A percentile compares a stretch with the other conserved stretches of the same genome.
Evolutionary conservation across 2,113 vertebrate species (phyloP).

Genomic region (Oncorhynchus kisutch): DNA sequence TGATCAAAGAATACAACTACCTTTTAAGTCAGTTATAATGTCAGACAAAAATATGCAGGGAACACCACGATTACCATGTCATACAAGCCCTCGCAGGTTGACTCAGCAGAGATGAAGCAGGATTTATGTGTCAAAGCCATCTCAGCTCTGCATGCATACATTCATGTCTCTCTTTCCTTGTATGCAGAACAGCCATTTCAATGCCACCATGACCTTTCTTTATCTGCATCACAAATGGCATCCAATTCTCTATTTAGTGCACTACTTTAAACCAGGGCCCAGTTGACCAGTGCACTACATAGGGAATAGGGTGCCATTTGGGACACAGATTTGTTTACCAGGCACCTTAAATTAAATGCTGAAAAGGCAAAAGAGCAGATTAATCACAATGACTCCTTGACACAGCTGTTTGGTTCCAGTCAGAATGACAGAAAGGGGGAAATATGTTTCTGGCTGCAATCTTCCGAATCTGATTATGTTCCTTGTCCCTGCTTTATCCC

Average conservation of each 20-base stretch:
- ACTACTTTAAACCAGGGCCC: no score
- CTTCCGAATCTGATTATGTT: slow-evolving; percentile 50
- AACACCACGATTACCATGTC: slow-evolving; percentile 33
- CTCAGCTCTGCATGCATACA: slow-evolving; percentile 4
- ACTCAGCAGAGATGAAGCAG: neutral
- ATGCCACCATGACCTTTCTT: slow-evolving; percentile 31
- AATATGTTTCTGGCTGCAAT: slow-evolving; percentile 37
- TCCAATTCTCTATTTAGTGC: no score
- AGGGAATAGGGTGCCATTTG: no score
- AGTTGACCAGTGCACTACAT: no score
- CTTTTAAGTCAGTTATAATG: slow-evolving; percentile 26
- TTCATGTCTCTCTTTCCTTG: slow-evolving; percentile 2
- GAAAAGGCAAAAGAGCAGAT: slow-evolving; percentile 42
- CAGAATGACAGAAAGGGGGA: slow-evolving; percentile 32
- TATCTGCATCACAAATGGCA: no score
- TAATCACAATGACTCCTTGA: slow-evolving; percentile 33
- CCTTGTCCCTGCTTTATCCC: slow-evolving; percentile 21
- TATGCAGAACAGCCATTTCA: slow-evolving; percentile 22
- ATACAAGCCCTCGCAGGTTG: slow-evolving; percentile 34
- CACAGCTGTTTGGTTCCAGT: slow-evolving; percentile 34
- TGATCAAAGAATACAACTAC: slow-evolving; percentile 17
- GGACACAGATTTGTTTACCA: neutral
- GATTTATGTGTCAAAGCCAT: slow-evolving; percentile 14
- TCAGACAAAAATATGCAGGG: slow-evolving; percentile 13
- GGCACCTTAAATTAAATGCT: slow-evolving; percentile 3